Evolutionary conservation across 2,113 vertebrate genomes (phyloP).

Genomic region (Vulpes vulpes): DNA sequence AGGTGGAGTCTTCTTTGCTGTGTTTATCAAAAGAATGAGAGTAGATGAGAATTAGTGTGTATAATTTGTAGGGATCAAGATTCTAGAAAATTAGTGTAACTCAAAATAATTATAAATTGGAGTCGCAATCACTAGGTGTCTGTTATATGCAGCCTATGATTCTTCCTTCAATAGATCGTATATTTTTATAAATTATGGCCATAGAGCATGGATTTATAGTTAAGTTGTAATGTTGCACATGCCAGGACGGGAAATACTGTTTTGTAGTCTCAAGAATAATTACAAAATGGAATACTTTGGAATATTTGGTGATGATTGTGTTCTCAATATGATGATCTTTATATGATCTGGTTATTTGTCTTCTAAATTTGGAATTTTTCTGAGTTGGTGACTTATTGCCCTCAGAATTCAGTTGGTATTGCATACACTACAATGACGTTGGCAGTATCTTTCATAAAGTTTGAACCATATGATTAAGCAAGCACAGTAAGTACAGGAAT

Average conservation of each 20-base stretch:
- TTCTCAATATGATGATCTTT: neutral
- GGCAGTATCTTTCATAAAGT: neutral
- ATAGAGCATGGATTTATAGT: neutral
- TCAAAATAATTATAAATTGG: neutral
- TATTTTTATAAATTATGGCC: neutral
- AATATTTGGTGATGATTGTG: neutral
- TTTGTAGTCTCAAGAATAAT: constrained; percentile 4
- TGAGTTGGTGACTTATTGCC: neutral
- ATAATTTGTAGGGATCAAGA: constrained; percentile 28
- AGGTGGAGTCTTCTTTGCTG: neutral
- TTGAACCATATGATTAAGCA: neutral
- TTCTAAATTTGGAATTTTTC: constrained; percentile 16
- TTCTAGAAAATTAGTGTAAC: constrained; percentile 16
- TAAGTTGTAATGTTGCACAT: neutral
- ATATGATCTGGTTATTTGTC: neutral
- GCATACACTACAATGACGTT: neutral
- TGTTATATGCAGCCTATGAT: neutral
- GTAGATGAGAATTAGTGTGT: neutral
- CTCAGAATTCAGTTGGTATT: neutral
- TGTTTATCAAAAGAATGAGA: neutral
- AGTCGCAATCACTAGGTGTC: neutral
- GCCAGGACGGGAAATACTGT: neutral
- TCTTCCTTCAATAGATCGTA: neutral
- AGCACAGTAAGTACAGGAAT: neutral
- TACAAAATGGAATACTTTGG: neutral